Conservation (phyloP, 2,888 invertebrate species). For the Ophion slaviceki region DNA sequence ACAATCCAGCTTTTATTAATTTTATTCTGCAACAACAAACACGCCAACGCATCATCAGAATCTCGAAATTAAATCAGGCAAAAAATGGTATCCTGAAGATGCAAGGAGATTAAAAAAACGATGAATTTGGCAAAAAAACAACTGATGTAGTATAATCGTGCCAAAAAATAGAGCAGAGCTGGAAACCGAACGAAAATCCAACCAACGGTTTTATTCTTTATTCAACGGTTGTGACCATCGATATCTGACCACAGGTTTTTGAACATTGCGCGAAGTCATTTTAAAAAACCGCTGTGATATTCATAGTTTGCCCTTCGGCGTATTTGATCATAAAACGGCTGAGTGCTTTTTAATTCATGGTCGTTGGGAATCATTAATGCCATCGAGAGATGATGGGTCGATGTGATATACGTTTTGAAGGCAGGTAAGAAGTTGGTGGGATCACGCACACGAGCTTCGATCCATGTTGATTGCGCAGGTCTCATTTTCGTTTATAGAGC, state of each 20-base stretch:
- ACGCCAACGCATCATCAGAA: too few relatives aligned
- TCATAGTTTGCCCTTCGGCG: not conserved
- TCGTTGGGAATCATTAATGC: conserved; percentile 42
- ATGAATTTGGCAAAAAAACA: not conserved
- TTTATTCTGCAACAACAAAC: not conserved
- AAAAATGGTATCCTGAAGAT: too few relatives aligned
- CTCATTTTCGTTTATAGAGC: conserved; percentile 50
- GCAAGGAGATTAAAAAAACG: not conserved
- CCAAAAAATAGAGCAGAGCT: not conserved
- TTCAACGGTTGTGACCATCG: not conserved
- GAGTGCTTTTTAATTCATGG: conserved; percentile 1
- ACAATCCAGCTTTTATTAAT: not conserved
- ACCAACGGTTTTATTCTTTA: not conserved
- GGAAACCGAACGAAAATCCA: not conserved
- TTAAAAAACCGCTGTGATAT: not conserved
- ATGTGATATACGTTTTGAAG: conserved; percentile 22
- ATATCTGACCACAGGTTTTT: not conserved
- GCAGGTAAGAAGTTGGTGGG: conserved; percentile 43
- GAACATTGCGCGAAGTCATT: not conserved
- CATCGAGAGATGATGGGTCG: conserved; percentile 38
- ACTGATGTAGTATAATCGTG: not conserved
- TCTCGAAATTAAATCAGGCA: too few relatives aligned
- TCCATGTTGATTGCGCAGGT: conserved; percentile 41
- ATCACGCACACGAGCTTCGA: conserved; percentile 56
- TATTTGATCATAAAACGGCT: conserved; percentile 12